Base-by-base conservation (phyloP, 2,888 invertebrate species). In the Melieria crassipennis region DNA sequence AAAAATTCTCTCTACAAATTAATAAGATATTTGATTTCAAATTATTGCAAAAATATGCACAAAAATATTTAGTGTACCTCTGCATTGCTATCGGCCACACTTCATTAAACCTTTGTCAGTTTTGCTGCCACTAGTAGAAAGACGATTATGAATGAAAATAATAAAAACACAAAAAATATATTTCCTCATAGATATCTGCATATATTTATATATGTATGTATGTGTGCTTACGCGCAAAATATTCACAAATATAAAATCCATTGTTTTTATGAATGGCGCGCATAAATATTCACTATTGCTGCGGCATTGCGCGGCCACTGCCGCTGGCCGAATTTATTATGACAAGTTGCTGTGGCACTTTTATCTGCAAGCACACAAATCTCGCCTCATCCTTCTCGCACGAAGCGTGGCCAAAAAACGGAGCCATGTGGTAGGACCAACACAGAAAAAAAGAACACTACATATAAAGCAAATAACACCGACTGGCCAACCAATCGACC, bases 301-400 rank as follows among this genome's bases (percentile, higher is more conserved):
- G 58, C 50, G 80, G 80, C 80, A 81, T 79, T 79, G 76, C 78
- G 77, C 78, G 81, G 81, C 81, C 79, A 80, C 70, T 70, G 55
- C 60, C 46, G 63, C 66, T 9, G 61, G 66, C n/a, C 73, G 77
- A 77, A 84, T 84, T 84, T 84, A 84, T 84, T 84, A 83, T 84
- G 83, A 84, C 83, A 84, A 84, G 84, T 84, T 83, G 81, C 80
- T 79, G 80, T 82, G 83, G 78, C 83, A 82, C 81, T 83, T 84
- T 84, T 84, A 84, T 84, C 84, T 81, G 78, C 77, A 75, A 78
- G 75, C 81, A 80, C 82, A 84, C 83, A 83, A 81, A 82, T 83
- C 81, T 78, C 78, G 76, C 71, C 66, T 58, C 72, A 62, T 30
- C 30, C 30, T 30, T 30, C 30, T 30, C 30, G 30, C 30, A 30